These are phyloP conservation scores for Scylla paramamosain DNA, from an alignment of 1,140 invertebrate species.

Conservation along the genomic window DNA sequence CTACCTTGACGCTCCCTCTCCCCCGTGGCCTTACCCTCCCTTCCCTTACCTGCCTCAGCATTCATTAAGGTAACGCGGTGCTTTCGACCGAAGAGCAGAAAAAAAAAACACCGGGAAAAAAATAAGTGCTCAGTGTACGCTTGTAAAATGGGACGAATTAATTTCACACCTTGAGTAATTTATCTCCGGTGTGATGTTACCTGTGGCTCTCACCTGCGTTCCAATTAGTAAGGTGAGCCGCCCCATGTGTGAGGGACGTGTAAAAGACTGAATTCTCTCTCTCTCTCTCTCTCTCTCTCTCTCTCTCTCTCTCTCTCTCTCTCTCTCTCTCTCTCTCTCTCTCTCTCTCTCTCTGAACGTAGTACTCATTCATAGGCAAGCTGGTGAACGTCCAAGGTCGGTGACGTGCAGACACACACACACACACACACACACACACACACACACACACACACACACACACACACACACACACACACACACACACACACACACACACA, in stretches of 20 bases:
- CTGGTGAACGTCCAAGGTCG: neutral
- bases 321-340: too few relatives aligned
- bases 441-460: constrained; percentile 49
- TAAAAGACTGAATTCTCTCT: too few relatives aligned
- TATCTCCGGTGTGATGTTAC: neutral
- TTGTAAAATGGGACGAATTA: neutral
- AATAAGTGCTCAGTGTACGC: too few relatives aligned
- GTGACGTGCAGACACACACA: neutral
- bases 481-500: neutral
- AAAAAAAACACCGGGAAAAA: too few relatives aligned
- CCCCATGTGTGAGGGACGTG: neutral
- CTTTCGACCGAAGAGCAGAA: too few relatives aligned
- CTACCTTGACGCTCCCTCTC: too few relatives aligned
- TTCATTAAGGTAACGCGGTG: too few relatives aligned
- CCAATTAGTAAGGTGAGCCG: neutral
- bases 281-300: too few relatives aligned
- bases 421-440: constrained; percentile 53
- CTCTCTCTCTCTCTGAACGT: too few relatives aligned
- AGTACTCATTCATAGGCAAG: neutral
- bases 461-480: constrained; percentile 19
- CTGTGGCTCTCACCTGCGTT: neutral
- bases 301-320: neutral
- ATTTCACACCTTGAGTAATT: neutral
- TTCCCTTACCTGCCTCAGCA: too few relatives aligned
- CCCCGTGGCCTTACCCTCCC: too few relatives aligned